Evolutionary conservation across 2,797 vertebrate species (phyloP), one percentile per base, ranked within the genome.

Genomic region (Carcharodon carcharias): DNA sequence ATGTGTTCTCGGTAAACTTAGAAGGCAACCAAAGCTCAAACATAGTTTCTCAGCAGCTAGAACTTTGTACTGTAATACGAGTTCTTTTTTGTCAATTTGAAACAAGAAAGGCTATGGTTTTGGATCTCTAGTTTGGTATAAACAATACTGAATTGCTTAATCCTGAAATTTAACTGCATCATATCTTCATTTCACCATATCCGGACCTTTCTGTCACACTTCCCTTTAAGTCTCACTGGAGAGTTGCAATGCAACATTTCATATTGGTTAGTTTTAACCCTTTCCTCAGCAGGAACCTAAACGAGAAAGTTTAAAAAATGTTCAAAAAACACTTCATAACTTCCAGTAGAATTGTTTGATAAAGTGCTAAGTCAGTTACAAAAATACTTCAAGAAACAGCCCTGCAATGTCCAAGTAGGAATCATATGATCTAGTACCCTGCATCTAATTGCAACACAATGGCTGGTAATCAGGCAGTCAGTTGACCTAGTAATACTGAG

Each of bases 111-210:
- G 28, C n/a, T 67, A 71, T 45, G 94, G 50, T 35, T 58, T 95
- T 95, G 14, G 12, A 35, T 56, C 69, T 73, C 50, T 77, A 4
- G 23, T 77, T 77, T 58, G 45, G 26, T 50, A 14, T 73, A 71
- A 95, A 54, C 94, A 71, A 73, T 40, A 56, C 14, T 95, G 69
- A 67, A 9, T 58, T 95, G 67, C 69, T 77, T 56, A 95, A 95
- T 73, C 26, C 63, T 50, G 94, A 54, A 95, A 54, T 18, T 69
- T 95, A 73, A 45, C 4, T 77, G n/a, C 67, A 95, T 54, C 50
- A 58, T 73, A 56, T 54, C 69, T 95, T 56, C 69, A n/a, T 58
- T 95, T 95, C 94, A 77, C 94, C 94, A 95, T 58, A 54, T 77
- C 45, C 94, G 69, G 94, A 73, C 73, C 12, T 11, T 26, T 73